A percentile compares a stretch with the other conserved stretches of the same genome.
Conservation (phyloP, 1,140 invertebrate genomes). For the Philopotamus ludificatus region DNA sequence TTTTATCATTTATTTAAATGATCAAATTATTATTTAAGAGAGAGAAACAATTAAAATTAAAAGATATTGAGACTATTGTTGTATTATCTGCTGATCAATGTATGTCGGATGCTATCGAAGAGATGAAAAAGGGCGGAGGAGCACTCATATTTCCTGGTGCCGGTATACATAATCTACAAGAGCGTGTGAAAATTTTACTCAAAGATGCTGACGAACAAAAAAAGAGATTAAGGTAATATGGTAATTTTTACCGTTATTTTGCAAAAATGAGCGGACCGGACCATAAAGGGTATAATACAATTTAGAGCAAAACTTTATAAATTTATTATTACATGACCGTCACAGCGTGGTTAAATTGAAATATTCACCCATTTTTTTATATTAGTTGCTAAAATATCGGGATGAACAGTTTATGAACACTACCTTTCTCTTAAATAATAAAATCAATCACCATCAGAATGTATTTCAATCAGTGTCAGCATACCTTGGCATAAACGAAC, state of each 20-base stretch:
- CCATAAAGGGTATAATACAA: no score
- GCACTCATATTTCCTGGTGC: constrained; percentile 26
- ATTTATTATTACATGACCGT: no score
- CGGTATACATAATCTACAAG: constrained; percentile 13
- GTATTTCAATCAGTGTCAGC: no score
- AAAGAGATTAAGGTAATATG: constrained; percentile 19
- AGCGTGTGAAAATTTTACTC: constrained; percentile 15
- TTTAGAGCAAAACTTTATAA: no score
- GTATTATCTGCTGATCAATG: constrained; percentile 28
- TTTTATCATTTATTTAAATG: no score
- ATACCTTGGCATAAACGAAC: no score
- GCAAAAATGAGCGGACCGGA: background rate
- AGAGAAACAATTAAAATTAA: constrained; percentile 31
- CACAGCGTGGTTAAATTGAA: no score
- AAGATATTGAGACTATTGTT: constrained; percentile 32
- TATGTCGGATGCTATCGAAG: constrained; percentile 22
- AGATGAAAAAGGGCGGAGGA: constrained; percentile 1
- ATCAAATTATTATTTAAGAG: constrained; percentile 8
- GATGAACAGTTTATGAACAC: no score
- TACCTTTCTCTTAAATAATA: no score
- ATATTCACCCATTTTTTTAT: no score
- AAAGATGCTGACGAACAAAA: constrained; percentile 34
- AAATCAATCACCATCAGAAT: no score
- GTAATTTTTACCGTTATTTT: background rate
- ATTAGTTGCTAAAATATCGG: no score